Base-by-base conservation (phyloP, 2,797 vertebrate genomes). In the Halcyon leucocephala region DNA sequence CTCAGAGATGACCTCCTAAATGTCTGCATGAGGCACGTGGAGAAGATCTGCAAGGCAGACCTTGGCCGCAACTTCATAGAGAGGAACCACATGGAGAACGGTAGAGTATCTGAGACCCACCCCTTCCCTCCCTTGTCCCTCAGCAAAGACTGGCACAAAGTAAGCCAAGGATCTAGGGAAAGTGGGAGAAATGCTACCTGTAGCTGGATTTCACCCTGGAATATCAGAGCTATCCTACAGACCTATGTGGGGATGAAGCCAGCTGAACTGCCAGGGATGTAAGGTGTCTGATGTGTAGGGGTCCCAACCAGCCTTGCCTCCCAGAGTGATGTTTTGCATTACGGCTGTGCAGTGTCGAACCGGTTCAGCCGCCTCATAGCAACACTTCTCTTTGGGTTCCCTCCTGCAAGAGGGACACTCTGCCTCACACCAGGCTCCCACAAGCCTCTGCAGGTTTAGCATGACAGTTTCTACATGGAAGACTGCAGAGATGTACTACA, bases 21-120 rank as follows among this genome's bases (percentile, higher is more conserved):
- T 0, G 97, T 98, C 29, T 98, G 98, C 95, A 98, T 98, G 98
- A 98, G 98, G 51, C 98, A 98, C 0, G 98, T 98, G 14, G 98
- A 98, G 93, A 98, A 98, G 96, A 98, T 98, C 96, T 98, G 98
- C 86, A 98, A 98, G 93, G 98, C 97, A 0, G 98, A 98, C 85
- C 90, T 98, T 21, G 97, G 97, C 80, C 98, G 98, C 11, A 98
- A 96, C 94, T 98, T 98, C 97, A 98, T 98, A 3, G 98, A 98
- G 97, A 98, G 97, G 93, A 98, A 97, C 93, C 98, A 98, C 88
- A 97, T 98, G 95, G 98, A 98, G 90, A 98, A 98, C 0, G 98
- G 98, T 98, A 97, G 91, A 73, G 73, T 12, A 37, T 0, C 69
- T 12, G 5, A 55, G 51, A 77, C 5, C 3, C 6, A 2, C 33